A percentile compares a stretch with the other conserved stretches of the same genome.
These are phyloP conservation scores for Tapera naevia DNA, from an alignment of 2,797 vertebrate genomes.

Conservation along the genomic window DNA sequence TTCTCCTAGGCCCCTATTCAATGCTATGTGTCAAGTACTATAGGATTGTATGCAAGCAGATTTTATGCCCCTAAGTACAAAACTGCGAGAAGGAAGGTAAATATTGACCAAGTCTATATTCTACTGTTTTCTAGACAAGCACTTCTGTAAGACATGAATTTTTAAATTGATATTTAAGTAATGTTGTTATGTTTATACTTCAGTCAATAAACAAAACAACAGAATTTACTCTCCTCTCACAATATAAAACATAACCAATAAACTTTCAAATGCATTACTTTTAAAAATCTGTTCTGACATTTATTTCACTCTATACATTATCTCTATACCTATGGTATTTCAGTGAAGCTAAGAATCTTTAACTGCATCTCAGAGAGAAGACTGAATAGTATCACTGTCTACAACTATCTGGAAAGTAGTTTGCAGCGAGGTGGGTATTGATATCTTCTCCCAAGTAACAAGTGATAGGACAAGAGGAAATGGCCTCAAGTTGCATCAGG, in stretches of 20 bases:
- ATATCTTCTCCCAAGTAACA: too few species aligned
- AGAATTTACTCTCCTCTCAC: not conserved
- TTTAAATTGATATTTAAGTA: not conserved
- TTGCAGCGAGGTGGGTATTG: too few species aligned
- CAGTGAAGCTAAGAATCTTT: not conserved
- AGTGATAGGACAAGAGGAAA: too few species aligned
- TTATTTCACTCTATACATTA: not conserved
- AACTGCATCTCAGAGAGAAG: not conserved
- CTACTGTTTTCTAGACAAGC: not conserved
- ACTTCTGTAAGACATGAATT: not conserved
- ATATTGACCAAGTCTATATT: not conserved
- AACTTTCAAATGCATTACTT: not conserved
- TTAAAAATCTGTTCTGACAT: not conserved
- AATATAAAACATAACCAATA: not conserved
- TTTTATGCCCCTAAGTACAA: not conserved
- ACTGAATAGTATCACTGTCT: not conserved
- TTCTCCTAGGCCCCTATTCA: not conserved
- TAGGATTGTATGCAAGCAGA: not conserved
- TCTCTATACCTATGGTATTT: not conserved
- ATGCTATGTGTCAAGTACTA: not conserved
- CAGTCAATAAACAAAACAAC: not conserved
- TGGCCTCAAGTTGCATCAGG: too few species aligned
- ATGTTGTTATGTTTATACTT: not conserved
- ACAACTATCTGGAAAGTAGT: too few species aligned
- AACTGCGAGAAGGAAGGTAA: not conserved